Conservation (phyloP, 2,888 invertebrate genomes). For the Spodoptera littoralis region DNA sequence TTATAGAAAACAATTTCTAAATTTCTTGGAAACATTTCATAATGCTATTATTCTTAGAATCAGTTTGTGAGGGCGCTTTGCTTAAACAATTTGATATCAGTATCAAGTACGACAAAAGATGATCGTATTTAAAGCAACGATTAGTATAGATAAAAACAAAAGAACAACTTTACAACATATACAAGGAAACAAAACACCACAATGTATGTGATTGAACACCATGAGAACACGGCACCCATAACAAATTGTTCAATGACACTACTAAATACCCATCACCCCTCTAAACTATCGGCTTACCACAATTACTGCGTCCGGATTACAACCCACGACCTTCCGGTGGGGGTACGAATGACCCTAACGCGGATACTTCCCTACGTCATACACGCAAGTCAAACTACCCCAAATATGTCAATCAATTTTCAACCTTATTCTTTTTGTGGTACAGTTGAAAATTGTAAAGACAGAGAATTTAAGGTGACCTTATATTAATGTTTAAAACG, state of each 20-base stretch:
- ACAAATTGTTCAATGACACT: conserved; percentile 17
- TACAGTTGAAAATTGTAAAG: background rate
- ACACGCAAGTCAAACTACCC: background rate
- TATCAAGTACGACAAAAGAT: too few species aligned
- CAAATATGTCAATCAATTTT: too few species aligned
- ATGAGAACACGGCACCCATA: background rate
- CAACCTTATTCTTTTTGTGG: background rate
- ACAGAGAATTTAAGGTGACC: background rate
- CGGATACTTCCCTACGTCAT: too few species aligned
- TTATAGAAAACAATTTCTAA: conserved; percentile 37
- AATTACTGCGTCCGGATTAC: conserved; percentile 34
- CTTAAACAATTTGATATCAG: too few species aligned
- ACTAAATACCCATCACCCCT: conserved; percentile 9
- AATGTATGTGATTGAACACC: background rate
- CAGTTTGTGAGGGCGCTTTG: too few species aligned
- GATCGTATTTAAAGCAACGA: too few species aligned
- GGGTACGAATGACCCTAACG: background rate
- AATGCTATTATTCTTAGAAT: conserved; percentile 18
- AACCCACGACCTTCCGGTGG: conserved; percentile 36
- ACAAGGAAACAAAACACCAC: background rate
- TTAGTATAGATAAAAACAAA: too few species aligned
- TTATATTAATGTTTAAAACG: conserved; percentile 20
- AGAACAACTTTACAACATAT: too few species aligned
- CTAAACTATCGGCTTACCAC: conserved; percentile 26
- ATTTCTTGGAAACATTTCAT: conserved; percentile 21